Evolutionary conservation across 2,113 vertebrate species (phyloP), one percentile per base, ranked within the genome.

Genomic region (Petrocephalus microphthalmus): DNA sequence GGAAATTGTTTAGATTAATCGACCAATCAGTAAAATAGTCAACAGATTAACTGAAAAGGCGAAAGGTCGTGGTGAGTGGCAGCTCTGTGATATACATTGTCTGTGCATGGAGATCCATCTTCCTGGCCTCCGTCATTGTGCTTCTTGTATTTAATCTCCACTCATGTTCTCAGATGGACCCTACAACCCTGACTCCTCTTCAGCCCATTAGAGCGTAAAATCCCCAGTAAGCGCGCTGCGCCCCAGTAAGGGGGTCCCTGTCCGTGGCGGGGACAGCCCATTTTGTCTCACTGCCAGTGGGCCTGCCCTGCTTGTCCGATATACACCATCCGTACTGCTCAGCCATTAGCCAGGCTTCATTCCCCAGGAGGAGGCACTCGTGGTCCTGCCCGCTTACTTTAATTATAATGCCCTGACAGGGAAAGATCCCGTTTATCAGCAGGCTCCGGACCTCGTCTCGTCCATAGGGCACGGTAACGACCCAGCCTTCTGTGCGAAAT

Each of bases 401-500:
- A 89, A 85, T 86, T 42, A 49, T 74, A 78, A 54, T 17, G 19
- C 88, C 85, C 47, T 8, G 49, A 64, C 33, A 10, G 33, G 10
- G 37, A 89, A 89, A 22, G 8, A 53, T 74, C 19, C 84, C 2
- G 47, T 78, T 56, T 88, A 82, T 89, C 85, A 29, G 83, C 71
- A 20, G 2, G n/a, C 37, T 11, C 47, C 10, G 45, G 60, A 51
- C 51, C n/a, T 42, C 53, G 15, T 84, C 45, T 81, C 53, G 17
- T n/a, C 60, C 29, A 45, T 42, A n/a, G 49, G 54, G 64, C 60
- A 3, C 13, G 60, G 37, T 86, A 89, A 56, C 3, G 42, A 42
- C 42, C 42, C 84, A 25, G 17, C 7, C 8, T 53, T 47, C 56
- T 42, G 86, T 87, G 89, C 89, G 87, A 91, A 88, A 91, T 85